Percentiles rank a stretch among this genome's conserved stretches.
These are phyloP conservation scores for Oreochromis spilurus DNA, from an alignment of 2,113 vertebrate genomes.

Conservation along the genomic window DNA sequence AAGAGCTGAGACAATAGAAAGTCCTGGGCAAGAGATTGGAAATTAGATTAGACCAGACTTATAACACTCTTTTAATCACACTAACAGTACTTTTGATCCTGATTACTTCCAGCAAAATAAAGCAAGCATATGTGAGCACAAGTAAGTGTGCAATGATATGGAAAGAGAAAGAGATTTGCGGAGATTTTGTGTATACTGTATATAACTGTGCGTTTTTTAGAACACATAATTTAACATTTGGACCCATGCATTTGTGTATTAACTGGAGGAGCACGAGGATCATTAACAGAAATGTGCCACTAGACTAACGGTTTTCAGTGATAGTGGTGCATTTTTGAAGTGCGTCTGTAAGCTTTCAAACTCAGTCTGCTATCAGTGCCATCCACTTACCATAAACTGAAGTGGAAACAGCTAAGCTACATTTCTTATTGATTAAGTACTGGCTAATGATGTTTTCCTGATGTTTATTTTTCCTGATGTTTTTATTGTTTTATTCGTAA, in stretches of 20 bases:
- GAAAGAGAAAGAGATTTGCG: background rate
- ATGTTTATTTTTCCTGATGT: background rate
- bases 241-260: background rate
- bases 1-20: background rate
- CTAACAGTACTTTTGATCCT: background rate
- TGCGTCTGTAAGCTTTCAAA: background rate
- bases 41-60: background rate
- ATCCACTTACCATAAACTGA: background rate
- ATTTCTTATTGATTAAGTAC: background rate
- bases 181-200: background rate
- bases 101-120: background rate
- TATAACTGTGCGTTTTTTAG: rapidly evolving
- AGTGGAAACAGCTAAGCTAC: background rate
- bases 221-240: background rate
- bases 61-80: constrained; percentile 2
- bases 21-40: background rate
- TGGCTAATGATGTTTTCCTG: background rate
- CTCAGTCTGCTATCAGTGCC: background rate
- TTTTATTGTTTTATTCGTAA: background rate
- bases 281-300: background rate
- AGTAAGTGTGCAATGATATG: background rate
- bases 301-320: background rate
- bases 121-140: background rate
- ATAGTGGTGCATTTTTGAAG: background rate
- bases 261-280: background rate